Base-by-base conservation (phyloP, 2,113 vertebrate genomes). In the Orthonyx spaldingii region DNA sequence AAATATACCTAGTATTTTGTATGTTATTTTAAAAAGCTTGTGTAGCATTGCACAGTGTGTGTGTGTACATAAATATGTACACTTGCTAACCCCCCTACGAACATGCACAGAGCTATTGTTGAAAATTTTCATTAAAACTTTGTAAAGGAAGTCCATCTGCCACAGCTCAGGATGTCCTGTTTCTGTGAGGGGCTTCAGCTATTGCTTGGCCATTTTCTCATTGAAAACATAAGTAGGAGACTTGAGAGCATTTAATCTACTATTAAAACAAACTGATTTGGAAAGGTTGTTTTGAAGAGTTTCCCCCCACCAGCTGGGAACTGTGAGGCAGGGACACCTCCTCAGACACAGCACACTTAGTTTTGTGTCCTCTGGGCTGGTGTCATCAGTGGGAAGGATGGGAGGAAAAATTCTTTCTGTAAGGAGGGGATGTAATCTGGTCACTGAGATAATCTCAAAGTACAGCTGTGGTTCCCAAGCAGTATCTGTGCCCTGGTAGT, bases 161-260 rank as follows among this genome's bases (percentile, higher is more conserved):
- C 86, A 64, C 69, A 83, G 76, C 79, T 89, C 94, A 93, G 96
- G 95, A 96, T 96, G 94, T 96, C 95, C 95, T 96, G 93, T 96
- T 96, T 94, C 96, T 95, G 32, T 81, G 70, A 94, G 79, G 37
- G 52, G 19, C 74, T 94, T 85, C 33, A 14, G 59, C 44, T 77
- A 96, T n/a, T 92, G 47, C 76, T 94, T 87, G 72, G 50, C 20
- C 70, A 55, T 93, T 95, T 94, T 92, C 35, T 95, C 86, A 77
- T 21, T 87, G 79, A 60, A 89, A 94, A 89, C 46, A 2, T 3
- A 66, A 72, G 68, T 19, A 81, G 52, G 33, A 91, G 61, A 77
- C 16, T 68, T 28, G 41, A 77, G 14, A 87, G 13, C 47, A 49
- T 76, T 89, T 70, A 70, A 39, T 69, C 28, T 80, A 30, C 39